Base-by-base conservation (phyloP, 2,797 vertebrate species). In the Sebastes taczanowskii region DNA sequence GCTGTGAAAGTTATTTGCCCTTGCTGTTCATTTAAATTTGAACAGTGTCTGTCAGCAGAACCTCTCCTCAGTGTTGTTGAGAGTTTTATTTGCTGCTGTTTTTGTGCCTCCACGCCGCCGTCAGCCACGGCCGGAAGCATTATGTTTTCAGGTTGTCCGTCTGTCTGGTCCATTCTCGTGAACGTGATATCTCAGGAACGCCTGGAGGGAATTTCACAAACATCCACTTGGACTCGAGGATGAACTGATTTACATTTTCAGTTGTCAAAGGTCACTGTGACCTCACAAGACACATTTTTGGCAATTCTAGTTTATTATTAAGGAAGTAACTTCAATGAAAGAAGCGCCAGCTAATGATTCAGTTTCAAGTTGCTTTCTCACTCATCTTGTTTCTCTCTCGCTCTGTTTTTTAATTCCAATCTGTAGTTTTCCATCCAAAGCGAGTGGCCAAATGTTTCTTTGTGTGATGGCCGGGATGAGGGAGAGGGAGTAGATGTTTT, bases 1-100 rank as follows among this genome's bases (percentile, higher is more conserved):
- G 67, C 84, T 64, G 81, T 70, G 69, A 71, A 20, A 55, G 61
- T 71, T 29, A 68, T 65, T 61, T 35, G 30, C 70, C n/a, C 7
- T 29, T 23, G 52, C 32, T 74, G 68, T 49, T 74, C 13, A 1
- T 56, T 64, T 38, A 6, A 56, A 13, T 25, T 56, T 56, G 35
- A 73, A 14, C 68, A 11, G 10, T 4, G 22, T 53, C 49, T 35
- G 13, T 52, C 49, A 20, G n/a, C 72, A 25, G 55, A 66, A 62
- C 25, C 10, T 56, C 11, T 6, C 27, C 49, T 35, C 34, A 6
- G 63, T 22, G 73, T 62, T 38, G 9, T 29, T 13, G 60, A 46
- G 34, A 25, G 52, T 58, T 58, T 23, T 11, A 59, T 27, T 16
- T 20, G 64, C 60, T 62, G 32, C 35, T 52, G 42, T 46, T 46